These are phyloP conservation scores for Cossypha niveicapilla DNA, from an alignment of 2,797 vertebrate genomes.

Conservation along the genomic window DNA sequence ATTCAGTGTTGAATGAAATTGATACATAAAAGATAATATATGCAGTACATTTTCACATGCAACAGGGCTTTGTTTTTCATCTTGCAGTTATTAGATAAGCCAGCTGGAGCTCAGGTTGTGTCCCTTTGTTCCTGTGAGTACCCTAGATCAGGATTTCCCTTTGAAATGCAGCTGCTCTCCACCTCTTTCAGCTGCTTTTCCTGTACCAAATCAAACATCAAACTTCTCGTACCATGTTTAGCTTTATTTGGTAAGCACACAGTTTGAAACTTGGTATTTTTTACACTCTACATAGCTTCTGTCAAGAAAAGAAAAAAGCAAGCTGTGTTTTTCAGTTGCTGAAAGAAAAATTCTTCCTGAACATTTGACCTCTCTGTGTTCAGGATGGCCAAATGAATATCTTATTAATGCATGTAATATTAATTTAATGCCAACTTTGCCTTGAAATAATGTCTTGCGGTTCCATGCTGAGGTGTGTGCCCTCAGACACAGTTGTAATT, in stretches of 20 bases:
- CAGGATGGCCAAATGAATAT: background rate
- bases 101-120: constrained; percentile 7
- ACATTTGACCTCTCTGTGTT: background rate
- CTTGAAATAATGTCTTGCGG: background rate
- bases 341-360: background rate
- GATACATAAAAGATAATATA: background rate
- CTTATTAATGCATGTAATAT: background rate
- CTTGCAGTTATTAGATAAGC: background rate
- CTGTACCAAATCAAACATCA: background rate
- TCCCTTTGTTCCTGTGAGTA: background rate
- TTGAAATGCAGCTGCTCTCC: constrained; percentile 32
- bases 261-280: background rate
- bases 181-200: constrained; percentile 11
- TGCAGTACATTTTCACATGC: background rate
- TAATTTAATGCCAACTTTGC: background rate
- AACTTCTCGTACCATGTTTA: background rate
- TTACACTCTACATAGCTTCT: background rate
- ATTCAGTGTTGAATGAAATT: background rate
- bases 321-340: background rate
- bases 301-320: background rate
- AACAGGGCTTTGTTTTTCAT: background rate
- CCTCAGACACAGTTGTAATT: background rate
- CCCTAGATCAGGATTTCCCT: background rate
- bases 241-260: background rate
- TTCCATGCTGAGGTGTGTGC: background rate